phyloP scores from a whole-genome alignment of 35 echinoderm and acorn worm genomes.

The Hemicentrotus pulcherrimus region DNA sequence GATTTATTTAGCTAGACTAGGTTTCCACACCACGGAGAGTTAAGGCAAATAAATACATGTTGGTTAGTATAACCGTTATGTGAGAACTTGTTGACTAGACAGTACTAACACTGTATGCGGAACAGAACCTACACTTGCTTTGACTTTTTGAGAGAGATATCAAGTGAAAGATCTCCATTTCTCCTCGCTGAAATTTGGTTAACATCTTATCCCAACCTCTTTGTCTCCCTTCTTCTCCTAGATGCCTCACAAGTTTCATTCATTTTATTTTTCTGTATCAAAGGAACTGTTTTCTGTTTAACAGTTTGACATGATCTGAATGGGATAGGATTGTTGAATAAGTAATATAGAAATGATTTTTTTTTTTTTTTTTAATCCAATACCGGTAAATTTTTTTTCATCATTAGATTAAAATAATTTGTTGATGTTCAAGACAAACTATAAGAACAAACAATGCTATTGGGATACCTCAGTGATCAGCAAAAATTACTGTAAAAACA shows the following conservation, averaged over 20 bases:
- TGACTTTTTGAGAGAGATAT: background rate
- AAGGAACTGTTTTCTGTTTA: background rate
- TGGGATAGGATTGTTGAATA: too few species aligned
- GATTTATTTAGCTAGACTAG: conserved; percentile 6
- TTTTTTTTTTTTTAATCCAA: background rate
- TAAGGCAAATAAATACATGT: background rate
- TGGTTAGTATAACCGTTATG: background rate
- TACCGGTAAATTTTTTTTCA: too few species aligned
- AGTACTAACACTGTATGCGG: background rate
- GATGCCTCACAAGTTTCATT: background rate
- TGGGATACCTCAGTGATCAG: background rate
- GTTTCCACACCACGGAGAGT: background rate
- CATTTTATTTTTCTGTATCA: background rate
- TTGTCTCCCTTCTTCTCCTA: background rate
- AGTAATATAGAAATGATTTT: too few species aligned
- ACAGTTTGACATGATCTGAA: background rate
- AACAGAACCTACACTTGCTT: background rate
- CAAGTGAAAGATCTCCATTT: background rate
- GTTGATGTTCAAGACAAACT: too few species aligned
- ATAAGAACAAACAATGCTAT: background rate
- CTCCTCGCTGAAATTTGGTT: background rate
- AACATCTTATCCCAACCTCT: background rate
- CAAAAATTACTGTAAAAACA: background rate
- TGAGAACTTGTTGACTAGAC: background rate
- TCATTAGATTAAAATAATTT: too few species aligned